Evolutionary conservation across 2,113 vertebrate species (phyloP).

Genomic region (Ranitomeya imitator): DNA sequence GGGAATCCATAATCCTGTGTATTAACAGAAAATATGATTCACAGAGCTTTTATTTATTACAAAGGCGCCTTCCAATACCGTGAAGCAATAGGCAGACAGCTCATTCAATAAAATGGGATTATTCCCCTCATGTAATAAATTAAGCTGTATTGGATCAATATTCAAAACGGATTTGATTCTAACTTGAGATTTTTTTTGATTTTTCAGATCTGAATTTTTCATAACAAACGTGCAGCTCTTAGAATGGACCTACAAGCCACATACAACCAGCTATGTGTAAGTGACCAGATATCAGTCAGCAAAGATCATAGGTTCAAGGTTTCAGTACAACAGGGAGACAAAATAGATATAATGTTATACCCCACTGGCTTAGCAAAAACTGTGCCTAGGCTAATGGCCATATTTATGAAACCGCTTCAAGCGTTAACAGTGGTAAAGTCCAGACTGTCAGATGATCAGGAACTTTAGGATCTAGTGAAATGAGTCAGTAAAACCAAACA

Average conservation of each 20-base stretch:
- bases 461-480: no score
- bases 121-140: not conserved
- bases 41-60: not conserved
- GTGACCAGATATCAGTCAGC: not conserved
- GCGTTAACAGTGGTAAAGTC: no score
- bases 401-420: no score
- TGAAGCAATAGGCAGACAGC: not conserved
- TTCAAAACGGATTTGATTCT: no score
- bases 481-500: no score
- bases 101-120: constrained; percentile 12
- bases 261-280: not conserved
- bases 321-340: not conserved
- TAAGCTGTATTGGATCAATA: not conserved
- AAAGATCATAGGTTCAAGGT: not conserved
- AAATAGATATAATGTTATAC: no score
- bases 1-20: not conserved
- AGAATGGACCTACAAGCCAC: not conserved
- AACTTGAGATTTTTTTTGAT: not conserved
- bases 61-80: not conserved
- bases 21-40: constrained; percentile 3
- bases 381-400: no score
- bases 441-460: no score
- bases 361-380: no score
- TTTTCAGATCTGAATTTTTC: not conserved
- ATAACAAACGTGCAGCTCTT: not conserved